Conservation (phyloP, 2,797 vertebrate species). For the Alosa sapidissima region DNA sequence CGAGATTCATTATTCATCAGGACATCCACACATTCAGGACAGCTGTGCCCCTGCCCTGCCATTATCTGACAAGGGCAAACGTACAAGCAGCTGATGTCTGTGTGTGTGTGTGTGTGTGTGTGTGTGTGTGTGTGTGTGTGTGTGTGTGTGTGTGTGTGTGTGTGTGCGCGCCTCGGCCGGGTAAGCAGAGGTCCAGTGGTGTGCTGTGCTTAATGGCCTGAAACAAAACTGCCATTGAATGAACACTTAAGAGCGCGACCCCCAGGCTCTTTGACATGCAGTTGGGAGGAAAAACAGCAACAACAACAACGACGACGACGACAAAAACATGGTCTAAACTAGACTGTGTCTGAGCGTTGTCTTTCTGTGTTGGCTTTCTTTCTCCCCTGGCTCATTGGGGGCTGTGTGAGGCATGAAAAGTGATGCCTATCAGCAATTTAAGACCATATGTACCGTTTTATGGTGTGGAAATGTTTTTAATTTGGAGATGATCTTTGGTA, state of each 20-base stretch:
- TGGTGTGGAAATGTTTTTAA: neutral
- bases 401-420: neutral
- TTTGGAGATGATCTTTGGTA: neutral
- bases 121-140: slow-evolving; percentile 43
- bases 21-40: neutral
- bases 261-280: slow-evolving; percentile 24
- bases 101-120: neutral
- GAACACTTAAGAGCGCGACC: slow-evolving; percentile 24
- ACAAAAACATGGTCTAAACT: neutral
- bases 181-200: slow-evolving; percentile 52
- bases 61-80: slow-evolving; percentile 2
- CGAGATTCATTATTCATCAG: neutral
- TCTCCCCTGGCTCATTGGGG: neutral
- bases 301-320: neutral
- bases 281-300: slow-evolving; percentile 33
- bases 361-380: neutral
- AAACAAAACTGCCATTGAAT: slow-evolving; percentile 35
- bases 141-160: slow-evolving; percentile 10
- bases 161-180: slow-evolving; percentile 37
- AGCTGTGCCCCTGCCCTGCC: neutral
- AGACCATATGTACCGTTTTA: neutral
- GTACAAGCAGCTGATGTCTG: neutral
- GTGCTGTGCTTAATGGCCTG: slow-evolving; percentile 47
- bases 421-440: neutral
- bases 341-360: too few species aligned